A percentile compares a stretch with the other conserved stretches of the same genome.
Conservation (phyloP, 1,140 invertebrate species). For the Ceratosolen fusciceps region DNA sequence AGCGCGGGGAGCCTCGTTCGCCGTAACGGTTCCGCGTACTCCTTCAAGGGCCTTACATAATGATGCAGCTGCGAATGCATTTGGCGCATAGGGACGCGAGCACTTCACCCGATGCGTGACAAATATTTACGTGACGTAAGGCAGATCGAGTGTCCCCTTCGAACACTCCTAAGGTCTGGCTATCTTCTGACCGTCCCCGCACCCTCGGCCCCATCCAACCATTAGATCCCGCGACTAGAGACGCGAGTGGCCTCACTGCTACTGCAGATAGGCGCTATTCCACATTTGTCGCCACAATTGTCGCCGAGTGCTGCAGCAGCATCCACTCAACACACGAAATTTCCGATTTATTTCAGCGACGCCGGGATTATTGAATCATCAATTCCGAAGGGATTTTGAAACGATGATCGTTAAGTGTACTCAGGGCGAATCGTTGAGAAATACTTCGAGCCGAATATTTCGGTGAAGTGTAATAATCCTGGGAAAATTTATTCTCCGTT, state of each 20-base stretch:
- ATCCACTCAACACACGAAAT: too few relatives aligned
- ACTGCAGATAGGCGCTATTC: too few relatives aligned
- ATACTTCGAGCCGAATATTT: too few relatives aligned
- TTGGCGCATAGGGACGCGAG: neutral
- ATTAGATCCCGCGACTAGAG: too few relatives aligned
- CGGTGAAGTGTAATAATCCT: neutral
- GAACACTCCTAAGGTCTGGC: neutral
- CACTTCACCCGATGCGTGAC: slow-evolving; percentile 13
- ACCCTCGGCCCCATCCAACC: too few relatives aligned
- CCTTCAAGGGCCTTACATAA: slow-evolving; percentile 14
- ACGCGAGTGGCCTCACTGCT: too few relatives aligned
- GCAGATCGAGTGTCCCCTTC: neutral
- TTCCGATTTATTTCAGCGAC: neutral
- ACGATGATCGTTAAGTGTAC: too few relatives aligned
- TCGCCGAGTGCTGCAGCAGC: neutral
- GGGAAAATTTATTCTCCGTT: neutral
- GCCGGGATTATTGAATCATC: neutral
- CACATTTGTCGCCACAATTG: neutral
- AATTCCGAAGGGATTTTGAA: too few relatives aligned
- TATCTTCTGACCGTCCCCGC: neutral
- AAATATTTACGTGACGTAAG: slow-evolving; percentile 37
- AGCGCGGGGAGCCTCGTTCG: neutral
- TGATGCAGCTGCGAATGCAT: neutral
- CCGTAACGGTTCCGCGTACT: slow-evolving; percentile 3
- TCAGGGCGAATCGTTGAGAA: too few relatives aligned